phyloP scores from a whole-genome alignment of 2,113 vertebrate species.

The Lipotes vexillifer region DNA sequence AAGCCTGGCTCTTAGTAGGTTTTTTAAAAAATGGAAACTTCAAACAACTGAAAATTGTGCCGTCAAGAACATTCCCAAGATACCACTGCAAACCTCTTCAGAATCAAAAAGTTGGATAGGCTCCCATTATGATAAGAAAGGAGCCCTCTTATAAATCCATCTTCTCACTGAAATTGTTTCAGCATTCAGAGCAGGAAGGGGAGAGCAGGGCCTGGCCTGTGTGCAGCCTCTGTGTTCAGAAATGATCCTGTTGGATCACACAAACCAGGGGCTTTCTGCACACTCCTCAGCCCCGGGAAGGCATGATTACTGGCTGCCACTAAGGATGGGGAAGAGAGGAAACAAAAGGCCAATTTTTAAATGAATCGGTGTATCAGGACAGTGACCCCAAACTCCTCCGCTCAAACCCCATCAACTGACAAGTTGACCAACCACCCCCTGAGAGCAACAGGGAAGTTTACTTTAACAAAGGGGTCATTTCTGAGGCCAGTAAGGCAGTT shows the following conservation, averaged over 20 bases:
- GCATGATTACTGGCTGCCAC: not conserved
- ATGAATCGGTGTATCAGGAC: not conserved
- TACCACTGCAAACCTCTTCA: not conserved
- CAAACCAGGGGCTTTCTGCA: not conserved
- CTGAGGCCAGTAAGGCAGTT: not conserved
- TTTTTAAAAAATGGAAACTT: not conserved
- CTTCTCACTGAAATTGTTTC: not conserved
- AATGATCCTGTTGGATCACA: not conserved
- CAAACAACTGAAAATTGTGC: not conserved
- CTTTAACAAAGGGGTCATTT: not conserved
- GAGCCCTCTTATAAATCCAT: not conserved
- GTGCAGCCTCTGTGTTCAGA: not conserved
- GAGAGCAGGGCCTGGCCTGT: rapidly evolving
- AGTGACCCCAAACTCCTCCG: not conserved
- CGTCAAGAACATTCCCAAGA: conserved; percentile 10
- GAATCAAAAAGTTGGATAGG: not conserved
- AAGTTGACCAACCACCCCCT: not conserved
- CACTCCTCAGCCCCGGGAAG: not conserved
- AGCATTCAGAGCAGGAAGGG: not conserved
- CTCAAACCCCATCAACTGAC: not conserved
- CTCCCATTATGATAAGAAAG: not conserved
- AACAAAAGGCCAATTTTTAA: not conserved
- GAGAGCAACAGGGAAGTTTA: not conserved
- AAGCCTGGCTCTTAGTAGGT: not conserved
- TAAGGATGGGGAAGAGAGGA: not conserved